Conservation (phyloP, 1,140 invertebrate genomes). For the Araneus ventricosus region DNA sequence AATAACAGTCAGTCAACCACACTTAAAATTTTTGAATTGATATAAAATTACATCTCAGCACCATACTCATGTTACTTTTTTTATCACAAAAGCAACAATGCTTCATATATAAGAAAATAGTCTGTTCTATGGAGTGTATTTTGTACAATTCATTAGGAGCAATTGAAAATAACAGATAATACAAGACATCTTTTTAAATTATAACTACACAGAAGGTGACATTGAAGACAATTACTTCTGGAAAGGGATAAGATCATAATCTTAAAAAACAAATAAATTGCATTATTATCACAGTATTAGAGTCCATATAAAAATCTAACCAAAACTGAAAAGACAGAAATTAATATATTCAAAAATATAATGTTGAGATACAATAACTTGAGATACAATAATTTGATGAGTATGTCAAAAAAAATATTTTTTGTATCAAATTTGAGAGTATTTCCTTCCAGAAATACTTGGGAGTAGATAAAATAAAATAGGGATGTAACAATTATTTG, state of each 20-base stretch:
- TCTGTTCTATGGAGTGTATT: constrained; percentile 18
- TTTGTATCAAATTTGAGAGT: not conserved
- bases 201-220: not conserved
- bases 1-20: not conserved
- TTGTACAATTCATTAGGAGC: constrained; percentile 38
- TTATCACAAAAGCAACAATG: constrained; percentile 44
- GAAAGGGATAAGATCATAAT: not conserved
- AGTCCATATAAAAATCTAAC: not conserved
- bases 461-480: not conserved
- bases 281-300: constrained; percentile 40
- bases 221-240: not conserved
- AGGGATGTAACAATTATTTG: constrained; percentile 9
- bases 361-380: not conserved
- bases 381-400: not conserved
- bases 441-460: not conserved
- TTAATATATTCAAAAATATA: constrained; percentile 29
- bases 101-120: constrained; percentile 51
- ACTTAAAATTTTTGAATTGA: not conserved
- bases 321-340: not conserved
- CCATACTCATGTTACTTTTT: constrained; percentile 44
- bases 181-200: not conserved
- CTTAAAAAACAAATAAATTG: not conserved
- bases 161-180: not conserved
- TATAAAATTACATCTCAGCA: constrained; percentile 66
- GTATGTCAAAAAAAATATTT: not conserved